Evolutionary conservation across 2,113 vertebrate species (phyloP), one percentile per base, ranked within the genome.

Genomic region (Scopus umbretta): DNA sequence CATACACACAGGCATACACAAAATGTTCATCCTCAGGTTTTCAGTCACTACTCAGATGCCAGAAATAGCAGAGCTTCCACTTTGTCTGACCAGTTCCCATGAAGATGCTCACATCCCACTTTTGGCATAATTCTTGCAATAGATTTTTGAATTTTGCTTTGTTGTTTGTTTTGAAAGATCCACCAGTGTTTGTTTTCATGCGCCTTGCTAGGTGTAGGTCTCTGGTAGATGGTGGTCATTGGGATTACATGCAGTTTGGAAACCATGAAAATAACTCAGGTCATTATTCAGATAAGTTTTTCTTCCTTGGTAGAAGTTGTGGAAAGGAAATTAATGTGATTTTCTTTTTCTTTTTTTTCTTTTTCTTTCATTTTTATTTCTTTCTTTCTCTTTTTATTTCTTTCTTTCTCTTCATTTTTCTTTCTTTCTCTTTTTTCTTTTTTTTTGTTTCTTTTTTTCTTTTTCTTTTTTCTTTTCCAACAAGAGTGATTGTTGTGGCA

Each of bases 221-320:
- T 94, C 71, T 81, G 52, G 62, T 43, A 86, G 50, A 53, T 67
- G 70, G n/a, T 73, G 61, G 43, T 88, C 67, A 75, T 42, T 0
- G 0, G 27, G 61, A 50, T 83, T 75, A 61, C 53, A n/a, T 36
- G 63, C 50, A 70, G 34, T 76, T 82, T 91, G 84, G 74, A 95
- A 94, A 92, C 45, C 53, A 90, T 84, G 71, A 93, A 96, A 95
- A 74, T 80, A 82, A 76, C 85, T 94, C 91, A 94, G 80, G 85
- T 91, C 79, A 92, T 96, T 68, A 81, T 71, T 75, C 85, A 94
- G 73, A 95, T 67, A 76, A 67, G 40, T 79, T 90, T 95, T 66
- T 78, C 74, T 92, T 76, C 81, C 74, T 90, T 85, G 27, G 17
- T 85, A 63, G 65, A 63, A 68, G 34, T 63, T 86, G 30, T 53